Base-by-base conservation (phyloP, 2,113 vertebrate genomes). In the Taurulus bubalis region DNA sequence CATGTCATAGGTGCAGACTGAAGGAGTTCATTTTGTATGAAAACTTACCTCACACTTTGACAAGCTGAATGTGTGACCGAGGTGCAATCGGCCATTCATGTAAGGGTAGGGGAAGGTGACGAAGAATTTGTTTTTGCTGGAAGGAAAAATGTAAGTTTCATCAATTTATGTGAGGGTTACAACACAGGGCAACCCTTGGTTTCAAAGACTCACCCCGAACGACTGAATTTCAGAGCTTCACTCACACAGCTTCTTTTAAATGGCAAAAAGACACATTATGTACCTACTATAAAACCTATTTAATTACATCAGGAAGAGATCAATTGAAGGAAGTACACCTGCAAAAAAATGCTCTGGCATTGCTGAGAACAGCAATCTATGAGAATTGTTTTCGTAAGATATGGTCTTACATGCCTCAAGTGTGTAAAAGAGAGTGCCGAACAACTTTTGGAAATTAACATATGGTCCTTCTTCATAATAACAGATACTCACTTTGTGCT, bases 31-130 rank as follows among this genome's bases (percentile, higher is more conserved):
- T 30, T 18, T 24, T 70, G 16, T 6, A 24, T 22, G 22, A 1
- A 14, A 38, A 66, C 89, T 95, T 93, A 99, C 98, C 96, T 99
- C 98, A 90, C 98, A 99, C 88, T 99, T 99, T 11, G 98, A 98
- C 55, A 99, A 93, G 74, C 97, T 98, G 93, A 99, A 99, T 0
- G 96, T 98, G 85, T 99, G 98, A 58, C 98, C 98, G 75, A 99
- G 95, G 87, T 99, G 98, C 85, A 99, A 95, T 16, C 97, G 96
- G 30, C 98, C 98, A 14, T 99, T 99, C 98, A 99, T 99, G 90
- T 99, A 99, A 0, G 98, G 98, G 74, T 98, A 99, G 0, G 98
- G 98, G 82, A 99, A 99, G 7, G 96, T 98, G 66, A 97, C 97
- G 87, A 99, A 95, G 91, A 94, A 99, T 84, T 99, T 99, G 83